Percentiles rank a stretch among this genome's conserved stretches.
Evolutionary conservation across 2,888 invertebrate species (phyloP).

Genomic region (Leptura quadrifasciata): DNA sequence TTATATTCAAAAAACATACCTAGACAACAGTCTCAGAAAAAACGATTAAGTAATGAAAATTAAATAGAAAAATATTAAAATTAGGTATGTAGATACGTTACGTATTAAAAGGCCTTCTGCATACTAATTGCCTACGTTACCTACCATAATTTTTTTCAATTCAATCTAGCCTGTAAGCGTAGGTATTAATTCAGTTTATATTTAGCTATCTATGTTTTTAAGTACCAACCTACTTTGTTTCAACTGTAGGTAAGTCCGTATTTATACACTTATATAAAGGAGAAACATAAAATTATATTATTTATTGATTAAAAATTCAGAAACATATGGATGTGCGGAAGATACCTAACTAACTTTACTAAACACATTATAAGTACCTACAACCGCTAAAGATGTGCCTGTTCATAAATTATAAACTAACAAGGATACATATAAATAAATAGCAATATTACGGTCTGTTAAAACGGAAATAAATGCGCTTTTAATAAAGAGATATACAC

Average conservation of each 20-base stretch:
- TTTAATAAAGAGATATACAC: background rate
- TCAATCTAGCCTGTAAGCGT: too few relatives aligned
- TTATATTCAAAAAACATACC: background rate
- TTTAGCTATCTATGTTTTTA: background rate
- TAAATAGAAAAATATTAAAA: constrained; percentile 1
- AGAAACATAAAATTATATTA: background rate
- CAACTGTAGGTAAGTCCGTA: background rate
- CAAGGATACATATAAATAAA: background rate
- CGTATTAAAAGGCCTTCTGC: background rate
- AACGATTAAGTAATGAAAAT: constrained; percentile 1
- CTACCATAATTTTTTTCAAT: background rate
- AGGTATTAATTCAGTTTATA: background rate
- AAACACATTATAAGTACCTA: too few relatives aligned
- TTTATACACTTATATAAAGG: background rate
- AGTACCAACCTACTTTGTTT: background rate
- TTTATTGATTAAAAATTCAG: too few relatives aligned
- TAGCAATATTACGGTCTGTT: background rate
- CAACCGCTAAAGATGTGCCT: background rate
- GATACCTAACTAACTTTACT: background rate
- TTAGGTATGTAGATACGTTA: background rate
- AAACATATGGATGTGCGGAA: too few relatives aligned
- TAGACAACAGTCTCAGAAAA: background rate
- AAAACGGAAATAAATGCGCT: background rate
- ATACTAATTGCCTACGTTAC: background rate
- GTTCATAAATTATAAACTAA: background rate